A percentile compares a stretch with the other conserved stretches of the same genome.
Evolutionary conservation across 2,797 vertebrate species (phyloP).

Genomic region (Caiman crocodilus): DNA sequence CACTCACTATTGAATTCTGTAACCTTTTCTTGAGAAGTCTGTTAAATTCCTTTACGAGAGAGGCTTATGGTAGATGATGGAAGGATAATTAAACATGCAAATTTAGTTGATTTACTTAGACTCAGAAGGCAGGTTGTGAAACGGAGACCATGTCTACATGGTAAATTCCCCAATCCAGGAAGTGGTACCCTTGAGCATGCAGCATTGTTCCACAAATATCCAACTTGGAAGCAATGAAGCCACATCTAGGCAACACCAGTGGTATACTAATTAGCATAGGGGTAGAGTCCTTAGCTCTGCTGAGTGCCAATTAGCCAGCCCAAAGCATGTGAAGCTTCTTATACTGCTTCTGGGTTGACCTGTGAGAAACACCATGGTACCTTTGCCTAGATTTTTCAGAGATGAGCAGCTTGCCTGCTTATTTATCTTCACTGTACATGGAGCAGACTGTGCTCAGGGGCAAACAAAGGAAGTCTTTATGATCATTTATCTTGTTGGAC

Average conservation of each 20-base stretch:
- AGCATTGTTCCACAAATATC: too few species aligned
- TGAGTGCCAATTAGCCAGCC: too few species aligned
- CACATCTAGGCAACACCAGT: too few species aligned
- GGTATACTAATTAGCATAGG: too few species aligned
- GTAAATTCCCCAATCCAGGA: background rate
- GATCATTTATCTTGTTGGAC: slow-evolving; percentile 16
- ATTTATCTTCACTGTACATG: slow-evolving; percentile 19
- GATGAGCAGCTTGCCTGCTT: slow-evolving; percentile 5
- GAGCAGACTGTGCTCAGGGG: background rate
- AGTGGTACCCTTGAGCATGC: too few species aligned
- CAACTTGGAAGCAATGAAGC: too few species aligned
- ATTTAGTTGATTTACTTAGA: slow-evolving; percentile 21
- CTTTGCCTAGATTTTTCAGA: slow-evolving; percentile 29
- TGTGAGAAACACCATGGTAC: too few species aligned
- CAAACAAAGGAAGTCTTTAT: background rate
- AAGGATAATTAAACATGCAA: slow-evolving; percentile 20
- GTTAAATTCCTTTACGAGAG: slow-evolving; percentile 35
- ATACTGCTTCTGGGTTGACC: too few species aligned
- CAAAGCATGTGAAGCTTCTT: too few species aligned
- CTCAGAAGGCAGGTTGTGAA: slow-evolving; percentile 13
- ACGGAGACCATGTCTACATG: background rate
- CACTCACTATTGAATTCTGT: slow-evolving; percentile 29
- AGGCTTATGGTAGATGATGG: slow-evolving; percentile 25
- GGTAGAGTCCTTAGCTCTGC: too few species aligned
- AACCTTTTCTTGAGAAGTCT: slow-evolving; percentile 46